A percentile compares a stretch with the other conserved stretches of the same genome.
These are phyloP conservation scores for Tenthredo scrophulariae DNA, from an alignment of 2,888 invertebrate species.

Conservation along the genomic window DNA sequence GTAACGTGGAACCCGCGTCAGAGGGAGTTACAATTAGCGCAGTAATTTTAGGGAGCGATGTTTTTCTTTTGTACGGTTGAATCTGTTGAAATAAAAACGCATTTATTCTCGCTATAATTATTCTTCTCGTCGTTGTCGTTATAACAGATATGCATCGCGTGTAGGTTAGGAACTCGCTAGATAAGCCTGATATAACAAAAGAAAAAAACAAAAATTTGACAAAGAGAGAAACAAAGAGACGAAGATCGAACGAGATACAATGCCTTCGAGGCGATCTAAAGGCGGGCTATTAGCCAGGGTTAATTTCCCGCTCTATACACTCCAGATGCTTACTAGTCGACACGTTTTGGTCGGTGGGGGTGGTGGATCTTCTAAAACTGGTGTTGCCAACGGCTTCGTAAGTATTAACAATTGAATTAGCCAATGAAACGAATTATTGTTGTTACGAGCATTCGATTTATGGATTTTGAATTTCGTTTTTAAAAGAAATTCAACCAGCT, in stretches of 20 bases:
- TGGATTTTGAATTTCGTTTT: background rate
- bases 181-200: background rate
- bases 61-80: background rate
- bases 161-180: background rate
- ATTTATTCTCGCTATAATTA: background rate
- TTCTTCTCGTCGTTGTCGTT: background rate
- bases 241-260: constrained; percentile 65
- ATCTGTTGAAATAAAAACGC: background rate
- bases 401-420: constrained; percentile 77
- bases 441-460: background rate
- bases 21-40: background rate
- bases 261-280: constrained; percentile 82
- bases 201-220: background rate
- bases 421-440: background rate
- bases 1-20: constrained; percentile 21
- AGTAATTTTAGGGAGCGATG: background rate
- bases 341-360: constrained; percentile 98
- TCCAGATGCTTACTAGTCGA: constrained; percentile 93
- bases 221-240: background rate
- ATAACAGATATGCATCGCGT: background rate
- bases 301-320: constrained; percentile 95
- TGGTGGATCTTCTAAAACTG: constrained; percentile 97
- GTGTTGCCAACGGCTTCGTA: constrained; percentile 98
- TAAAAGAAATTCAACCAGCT: background rate
- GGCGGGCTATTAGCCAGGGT: constrained; percentile 91